Base-by-base conservation (phyloP, 2,797 vertebrate species). In the Dallia pectoralis region DNA sequence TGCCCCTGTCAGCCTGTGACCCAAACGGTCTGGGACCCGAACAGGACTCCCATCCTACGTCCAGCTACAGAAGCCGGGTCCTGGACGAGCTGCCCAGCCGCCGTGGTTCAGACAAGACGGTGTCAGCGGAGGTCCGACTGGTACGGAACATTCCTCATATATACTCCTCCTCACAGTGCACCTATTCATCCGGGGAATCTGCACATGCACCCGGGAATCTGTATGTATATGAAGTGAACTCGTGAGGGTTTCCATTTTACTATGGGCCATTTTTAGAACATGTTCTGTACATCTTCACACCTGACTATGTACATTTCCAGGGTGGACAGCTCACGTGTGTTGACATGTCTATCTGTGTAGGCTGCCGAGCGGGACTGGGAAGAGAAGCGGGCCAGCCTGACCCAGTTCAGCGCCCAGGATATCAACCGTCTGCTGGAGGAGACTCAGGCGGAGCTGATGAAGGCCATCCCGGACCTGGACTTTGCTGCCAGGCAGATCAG, bases 401-500 rank as follows among this genome's bases (percentile, higher is more conserved):
- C 96, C 76, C 97, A 98, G 87, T 99, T 98, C 91, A 99, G 97
- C 0, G 94, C 97, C 86, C 97, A 97, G 91, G 97, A 99, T 92
- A 98, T 99, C 88, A 99, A 98, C 89, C 95, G 98, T 25, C 93
- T 99, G 6, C 93, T 99, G 89, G 97, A 99, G 82, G 98, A 99
- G 92, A 99, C 97, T 0, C 97, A 99, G 84, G 97, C 96, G 0
- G 97, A 99, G 90, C 91, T 99, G 36, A 95, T 99, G 94, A 99
- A 99, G 88, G 97, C 97, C 78, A 99, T 99, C 75, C 97, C 97
- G 0, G 97, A 99, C 89, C 91, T 99, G 89, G 97, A 98, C 75
- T 98, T 98, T 70, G 96, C 96, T 0, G 95, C 95, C 89, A 98
- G 97, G 89, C 95, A 96, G 88, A 96, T 97, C 75, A 91, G 92